Percentiles rank a stretch among this genome's conserved stretches.
Evolutionary conservation across 1,140 invertebrate genomes (phyloP).

Genomic region (Ctenoplectra terminalis): DNA sequence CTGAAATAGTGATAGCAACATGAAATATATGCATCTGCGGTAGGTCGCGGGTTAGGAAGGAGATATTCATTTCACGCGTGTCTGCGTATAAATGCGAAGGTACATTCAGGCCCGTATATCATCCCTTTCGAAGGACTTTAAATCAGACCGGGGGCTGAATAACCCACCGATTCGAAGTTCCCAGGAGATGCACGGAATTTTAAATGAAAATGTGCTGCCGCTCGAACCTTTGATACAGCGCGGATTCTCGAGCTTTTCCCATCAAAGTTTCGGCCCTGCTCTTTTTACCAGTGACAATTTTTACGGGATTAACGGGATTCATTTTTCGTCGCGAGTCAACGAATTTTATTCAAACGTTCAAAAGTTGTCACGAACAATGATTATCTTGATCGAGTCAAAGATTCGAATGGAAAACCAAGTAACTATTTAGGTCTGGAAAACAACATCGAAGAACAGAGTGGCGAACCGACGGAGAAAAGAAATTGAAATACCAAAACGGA

Average conservation of each 20-base stretch:
- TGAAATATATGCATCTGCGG: constrained; percentile 34
- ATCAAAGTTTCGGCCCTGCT: neutral
- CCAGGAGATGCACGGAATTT: constrained; percentile 42
- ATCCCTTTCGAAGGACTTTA: constrained; percentile 61
- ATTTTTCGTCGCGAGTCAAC: neutral
- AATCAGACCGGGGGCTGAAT: constrained; percentile 49
- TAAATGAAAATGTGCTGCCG: constrained; percentile 37
- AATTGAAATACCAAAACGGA: neutral
- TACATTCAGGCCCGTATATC: constrained; percentile 37
- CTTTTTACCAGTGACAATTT: neutral
- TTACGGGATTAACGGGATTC: neutral
- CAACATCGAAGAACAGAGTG: neutral
- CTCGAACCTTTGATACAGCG: constrained; percentile 33
- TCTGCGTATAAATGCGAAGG: constrained; percentile 44
- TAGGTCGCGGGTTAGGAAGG: constrained; percentile 23
- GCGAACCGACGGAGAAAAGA: neutral
- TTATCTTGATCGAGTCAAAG: neutral
- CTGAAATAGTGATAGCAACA: constrained; percentile 27
- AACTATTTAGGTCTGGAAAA: neutral
- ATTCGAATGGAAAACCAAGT: neutral
- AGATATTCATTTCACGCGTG: constrained; percentile 61
- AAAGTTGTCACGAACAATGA: neutral
- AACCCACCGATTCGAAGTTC: constrained; percentile 19
- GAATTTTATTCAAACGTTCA: constrained; percentile 5
- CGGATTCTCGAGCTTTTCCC: neutral